phyloP scores from a whole-genome alignment of 2,113 vertebrate species.

The Gobius niger region DNA sequence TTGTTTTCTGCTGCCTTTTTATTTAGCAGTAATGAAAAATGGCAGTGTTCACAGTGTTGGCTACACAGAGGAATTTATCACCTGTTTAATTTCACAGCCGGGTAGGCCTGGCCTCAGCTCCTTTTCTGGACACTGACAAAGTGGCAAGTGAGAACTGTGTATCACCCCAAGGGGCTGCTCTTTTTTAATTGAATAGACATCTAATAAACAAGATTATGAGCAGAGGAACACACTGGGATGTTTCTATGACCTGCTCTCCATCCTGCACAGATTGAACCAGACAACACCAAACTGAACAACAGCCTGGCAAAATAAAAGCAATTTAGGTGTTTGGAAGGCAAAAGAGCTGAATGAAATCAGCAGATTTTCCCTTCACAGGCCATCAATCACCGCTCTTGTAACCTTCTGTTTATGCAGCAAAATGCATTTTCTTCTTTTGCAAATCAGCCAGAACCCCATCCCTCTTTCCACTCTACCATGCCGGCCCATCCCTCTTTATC shows the following conservation, averaged over 20 bases:
- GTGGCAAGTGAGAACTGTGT: conserved; percentile 59
- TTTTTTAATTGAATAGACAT: conserved; percentile 72
- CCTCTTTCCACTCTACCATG: conserved; percentile 3
- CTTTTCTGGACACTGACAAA: conserved; percentile 73
- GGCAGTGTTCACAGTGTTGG: conserved; percentile 65
- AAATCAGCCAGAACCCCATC: conserved; percentile 16
- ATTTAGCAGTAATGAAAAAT: conserved; percentile 80
- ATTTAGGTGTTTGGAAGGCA: conserved; percentile 8
- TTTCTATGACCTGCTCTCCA: conserved; percentile 10
- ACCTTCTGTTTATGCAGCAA: conserved; percentile 41
- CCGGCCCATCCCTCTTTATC: conserved; percentile 46
- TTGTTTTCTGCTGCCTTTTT: conserved; percentile 73
- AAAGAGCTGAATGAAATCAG: conserved; percentile 34
- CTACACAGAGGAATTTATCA: conserved; percentile 73
- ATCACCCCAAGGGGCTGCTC: conserved; percentile 54
- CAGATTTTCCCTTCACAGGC: conserved; percentile 24
- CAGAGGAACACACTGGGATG: conserved; percentile 41
- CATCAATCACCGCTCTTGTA: conserved; percentile 50
- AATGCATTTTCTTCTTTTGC: conserved; percentile 29
- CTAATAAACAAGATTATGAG: conserved; percentile 73
- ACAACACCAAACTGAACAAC: conserved; percentile 13
- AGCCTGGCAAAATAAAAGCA: conserved; percentile 10
- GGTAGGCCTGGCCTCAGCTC: conserved; percentile 64
- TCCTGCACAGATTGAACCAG: conserved; percentile 14
- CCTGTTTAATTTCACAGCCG: conserved; percentile 84